Evolutionary conservation across 2,797 vertebrate genomes (phyloP).

Genomic region (Squalus acanthias): DNA sequence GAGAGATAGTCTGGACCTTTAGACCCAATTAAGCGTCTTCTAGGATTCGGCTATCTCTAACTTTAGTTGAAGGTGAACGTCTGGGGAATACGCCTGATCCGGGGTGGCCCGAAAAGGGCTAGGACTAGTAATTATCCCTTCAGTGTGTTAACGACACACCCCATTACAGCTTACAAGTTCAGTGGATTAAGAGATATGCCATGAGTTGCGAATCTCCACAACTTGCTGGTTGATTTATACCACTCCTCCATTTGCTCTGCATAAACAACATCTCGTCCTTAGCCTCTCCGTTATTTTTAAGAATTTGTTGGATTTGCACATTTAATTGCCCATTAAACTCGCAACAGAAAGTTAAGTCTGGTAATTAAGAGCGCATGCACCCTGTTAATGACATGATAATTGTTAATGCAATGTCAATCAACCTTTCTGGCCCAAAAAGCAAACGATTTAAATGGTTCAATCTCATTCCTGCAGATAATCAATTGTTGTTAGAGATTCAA

Average conservation of each 20-base stretch:
- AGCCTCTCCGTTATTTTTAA: not conserved
- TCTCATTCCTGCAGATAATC: not conserved
- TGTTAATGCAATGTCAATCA: not conserved
- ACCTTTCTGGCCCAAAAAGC: not conserved
- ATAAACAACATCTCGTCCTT: not conserved
- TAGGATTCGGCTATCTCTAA: too few species aligned
- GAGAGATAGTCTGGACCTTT: too few species aligned
- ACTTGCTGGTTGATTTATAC: not conserved
- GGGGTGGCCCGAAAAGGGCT: too few species aligned
- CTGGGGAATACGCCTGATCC: too few species aligned
- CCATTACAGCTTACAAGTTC: not conserved
- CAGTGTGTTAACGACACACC: too few species aligned
- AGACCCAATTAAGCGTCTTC: too few species aligned
- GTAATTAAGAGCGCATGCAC: not conserved
- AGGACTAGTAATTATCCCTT: too few species aligned
- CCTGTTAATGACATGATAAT: not conserved
- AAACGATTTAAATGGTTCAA: not conserved
- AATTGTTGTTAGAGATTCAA: not conserved
- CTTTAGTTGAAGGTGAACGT: too few species aligned
- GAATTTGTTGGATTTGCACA: not conserved
- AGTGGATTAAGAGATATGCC: not conserved
- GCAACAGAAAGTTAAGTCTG: not conserved
- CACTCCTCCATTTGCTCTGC: not conserved
- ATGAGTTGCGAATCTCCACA: not conserved
- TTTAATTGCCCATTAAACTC: not conserved